phyloP scores from a whole-genome alignment of 2,888 invertebrate species.

The Sarcophaga variegata region DNA sequence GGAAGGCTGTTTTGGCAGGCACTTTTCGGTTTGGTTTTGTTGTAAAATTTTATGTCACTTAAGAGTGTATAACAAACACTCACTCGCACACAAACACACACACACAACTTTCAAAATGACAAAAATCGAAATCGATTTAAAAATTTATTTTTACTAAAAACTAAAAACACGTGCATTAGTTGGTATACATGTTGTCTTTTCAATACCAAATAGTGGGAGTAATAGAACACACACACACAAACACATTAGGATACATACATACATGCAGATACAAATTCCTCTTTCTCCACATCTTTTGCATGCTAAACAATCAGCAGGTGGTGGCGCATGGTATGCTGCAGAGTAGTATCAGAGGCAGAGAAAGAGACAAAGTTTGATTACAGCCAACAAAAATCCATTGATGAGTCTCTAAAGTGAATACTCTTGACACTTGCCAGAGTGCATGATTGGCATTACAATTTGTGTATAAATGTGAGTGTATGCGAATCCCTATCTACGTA shows the following conservation, averaged over 20 bases:
- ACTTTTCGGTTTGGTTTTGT: slow-evolving; percentile 49
- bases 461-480: slow-evolving; percentile 47
- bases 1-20: slow-evolving; percentile 42
- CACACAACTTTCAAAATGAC: slow-evolving; percentile 46
- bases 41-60: slow-evolving; percentile 67
- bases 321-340: slow-evolving; percentile 11
- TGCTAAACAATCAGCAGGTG: slow-evolving; percentile 55
- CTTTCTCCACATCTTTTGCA: not conserved
- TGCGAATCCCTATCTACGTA: slow-evolving; percentile 15
- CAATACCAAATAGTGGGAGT: not conserved
- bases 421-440: slow-evolving; percentile 69
- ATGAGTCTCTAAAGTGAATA: slow-evolving; percentile 69
- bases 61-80: slow-evolving; percentile 47
- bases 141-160: slow-evolving; percentile 68
- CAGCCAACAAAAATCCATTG: slow-evolving; percentile 68
- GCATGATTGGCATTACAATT: slow-evolving; percentile 70
- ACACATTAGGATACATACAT: not conserved
- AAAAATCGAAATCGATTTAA: slow-evolving; percentile 69
- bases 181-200: not conserved
- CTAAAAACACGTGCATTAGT: slow-evolving; percentile 64
- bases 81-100: not conserved
- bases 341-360: slow-evolving; percentile 27
- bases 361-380: slow-evolving; percentile 68
- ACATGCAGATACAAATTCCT: not conserved
- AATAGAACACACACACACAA: not conserved